Base-by-base conservation (phyloP, 2,888 invertebrate species). In the Melanargia galathea region DNA sequence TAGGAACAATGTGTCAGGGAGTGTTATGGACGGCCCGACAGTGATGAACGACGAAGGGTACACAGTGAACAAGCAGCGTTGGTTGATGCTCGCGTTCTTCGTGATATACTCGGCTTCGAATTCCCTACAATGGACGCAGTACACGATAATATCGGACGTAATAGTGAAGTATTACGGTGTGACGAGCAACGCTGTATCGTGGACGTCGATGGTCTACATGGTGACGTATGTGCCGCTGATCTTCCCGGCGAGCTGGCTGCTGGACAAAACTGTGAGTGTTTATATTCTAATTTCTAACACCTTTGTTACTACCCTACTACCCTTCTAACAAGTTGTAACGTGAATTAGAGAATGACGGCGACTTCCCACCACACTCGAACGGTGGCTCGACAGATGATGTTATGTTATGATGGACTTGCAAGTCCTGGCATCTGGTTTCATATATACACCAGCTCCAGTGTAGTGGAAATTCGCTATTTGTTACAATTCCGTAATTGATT, bases 121-220 rank as follows among this genome's bases (percentile, higher is more conserved):
- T 83, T 95, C 98, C 2, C 94, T 97, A 92, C 99, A 99, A 81
- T 99, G 99, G 99, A 97, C 97, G 60, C 97, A 99, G 89, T 97
- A 97, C 84, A 95, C 97, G 69, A 98, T 98, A 75, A 98, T 99
- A 69, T 93, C 94, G 66, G 95, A 97, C 77, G 93, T 97, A 60
- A 93, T 98, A 66, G 90, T 86, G 73, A 92, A 92, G 57, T 97
- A 96, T 83, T 97, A 97, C 80, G 92, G 92, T 35, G 94, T 97
- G 57, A 86, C 92, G 30, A 93, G 93, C 30, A 93, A 93, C 24
- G 88, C 94, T 72, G 96, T 99, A 72, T 96, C 99, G 79, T 98
- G 98, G 98, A 97, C 99, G 1, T 98, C 98, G 7, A 97, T 99
- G 96, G 94, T 99, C 78, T 99, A 96, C 85, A 99, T 99, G 99